A percentile compares a stretch with the other conserved stretches of the same genome.
These are phyloP conservation scores for Chaenodraco wilsoni DNA, from an alignment of 2,797 vertebrate species.

Conservation along the genomic window DNA sequence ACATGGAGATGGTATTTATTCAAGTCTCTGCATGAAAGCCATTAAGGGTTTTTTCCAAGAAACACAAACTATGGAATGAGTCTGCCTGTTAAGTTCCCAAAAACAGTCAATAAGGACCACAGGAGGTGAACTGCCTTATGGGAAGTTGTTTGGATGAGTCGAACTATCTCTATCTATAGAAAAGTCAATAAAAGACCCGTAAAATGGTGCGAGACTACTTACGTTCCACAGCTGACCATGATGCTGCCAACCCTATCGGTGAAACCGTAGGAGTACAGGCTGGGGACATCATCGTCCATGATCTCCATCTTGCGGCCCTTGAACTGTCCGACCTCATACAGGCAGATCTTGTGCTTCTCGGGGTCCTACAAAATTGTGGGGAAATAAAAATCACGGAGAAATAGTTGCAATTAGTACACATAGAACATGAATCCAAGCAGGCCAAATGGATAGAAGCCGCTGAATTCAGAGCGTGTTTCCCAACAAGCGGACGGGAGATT, in stretches of 20 bases:
- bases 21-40: background rate
- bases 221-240: conserved; percentile 84
- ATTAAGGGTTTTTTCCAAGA: background rate
- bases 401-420: background rate
- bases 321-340: conserved; percentile 83
- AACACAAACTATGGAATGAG: background rate
- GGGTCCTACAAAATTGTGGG: conserved; percentile 65
- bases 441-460: background rate
- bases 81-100: too few relatives aligned
- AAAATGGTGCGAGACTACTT: conserved; percentile 46
- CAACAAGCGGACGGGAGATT: background rate
- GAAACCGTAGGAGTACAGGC: conserved; percentile 83
- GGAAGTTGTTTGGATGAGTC: too few relatives aligned
- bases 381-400: background rate
- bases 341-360: conserved; percentile 84
- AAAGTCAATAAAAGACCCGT: background rate
- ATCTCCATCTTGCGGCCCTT: conserved; percentile 89
- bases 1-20: background rate
- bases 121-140: too few relatives aligned
- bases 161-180: too few relatives aligned
- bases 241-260: conserved; percentile 85
- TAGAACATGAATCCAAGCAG: background rate
- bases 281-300: conserved; percentile 85
- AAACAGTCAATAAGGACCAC: too few relatives aligned
- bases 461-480: background rate